Base-by-base conservation (phyloP, 2,888 invertebrate species). In the Lycaena phlaeas region DNA sequence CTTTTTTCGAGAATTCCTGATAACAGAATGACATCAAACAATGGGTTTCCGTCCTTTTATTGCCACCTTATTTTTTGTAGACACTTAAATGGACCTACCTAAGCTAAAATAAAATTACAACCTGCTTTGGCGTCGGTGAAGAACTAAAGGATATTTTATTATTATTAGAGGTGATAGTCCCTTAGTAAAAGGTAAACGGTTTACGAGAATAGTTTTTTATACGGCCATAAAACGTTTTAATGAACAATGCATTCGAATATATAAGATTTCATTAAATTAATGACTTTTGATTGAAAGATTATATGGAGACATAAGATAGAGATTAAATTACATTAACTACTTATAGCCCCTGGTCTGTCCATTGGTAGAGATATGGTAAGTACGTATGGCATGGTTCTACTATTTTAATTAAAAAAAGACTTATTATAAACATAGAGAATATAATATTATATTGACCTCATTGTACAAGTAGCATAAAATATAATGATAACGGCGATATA, bases 31-130 rank as follows among this genome's bases (percentile, higher is more conserved):
- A 76, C 74, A 73, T 59, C 77, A 69, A 73, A 82, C 81, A 84
- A 84, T 77, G 74, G 76, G 72, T 81, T 84, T 84, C 84, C 84
- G 84, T 81, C 79, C 82, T 68, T 84, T 81, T 81, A 82, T 82
- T 84, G 79, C 82, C 82, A 82, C 82, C 82, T 77, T 66, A 72
- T 77, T 82, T 84, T 84, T 84, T 81, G 77, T 75, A 54, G 57
- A 58, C 61, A 63, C 64, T 70, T 62, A 75, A 65, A 78, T 68
- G 73, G 75, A 70, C 69, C 69, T 64, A 71, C 70, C 70, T 68
- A 68, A 68, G 64, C 62, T 68, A 64, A 61, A 68, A 75, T 64
- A 68, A 69, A 74, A 75, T 71, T 62, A 66, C 71, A 79, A 82
- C 82, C 81, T 82, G 82, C 77, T 74, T 56, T 57, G 60, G 64